Evolutionary conservation across 2,888 invertebrate genomes (phyloP).

Genomic region (Tinea trinotella): DNA sequence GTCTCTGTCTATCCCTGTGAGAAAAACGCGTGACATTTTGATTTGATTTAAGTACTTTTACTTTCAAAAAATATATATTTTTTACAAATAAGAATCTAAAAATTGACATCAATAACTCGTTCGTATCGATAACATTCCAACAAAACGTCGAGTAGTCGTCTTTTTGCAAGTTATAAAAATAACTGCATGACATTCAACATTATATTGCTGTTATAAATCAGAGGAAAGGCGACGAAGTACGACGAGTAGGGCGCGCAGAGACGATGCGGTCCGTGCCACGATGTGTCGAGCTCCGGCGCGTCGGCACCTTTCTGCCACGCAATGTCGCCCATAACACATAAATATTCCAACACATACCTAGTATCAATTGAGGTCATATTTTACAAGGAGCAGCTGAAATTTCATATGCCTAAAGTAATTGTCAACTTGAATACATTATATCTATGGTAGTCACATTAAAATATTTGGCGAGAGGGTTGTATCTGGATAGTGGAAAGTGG

Average conservation of each 20-base stretch:
- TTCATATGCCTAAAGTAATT: no score
- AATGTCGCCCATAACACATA: background rate
- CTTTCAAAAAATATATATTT: no score
- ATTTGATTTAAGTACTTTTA: no score
- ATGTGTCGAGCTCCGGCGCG: conserved; percentile 34
- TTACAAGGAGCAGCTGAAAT: background rate
- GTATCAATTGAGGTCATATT: background rate
- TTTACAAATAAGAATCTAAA: no score
- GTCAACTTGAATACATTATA: no score
- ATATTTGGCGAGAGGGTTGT: no score
- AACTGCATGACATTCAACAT: conserved; percentile 61
- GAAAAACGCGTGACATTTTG: no score
- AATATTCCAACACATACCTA: background rate
- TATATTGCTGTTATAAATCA: conserved; percentile 70
- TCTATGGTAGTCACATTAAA: no score
- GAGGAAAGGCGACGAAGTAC: conserved; percentile 26
- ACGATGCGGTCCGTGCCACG: conserved; percentile 28
- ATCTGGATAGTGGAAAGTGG: no score
- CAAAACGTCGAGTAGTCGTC: conserved; percentile 25
- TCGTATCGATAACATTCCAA: conserved; percentile 2
- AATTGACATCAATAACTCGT: conserved; percentile 1
- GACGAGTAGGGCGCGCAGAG: conserved; percentile 27
- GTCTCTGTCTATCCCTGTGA: no score
- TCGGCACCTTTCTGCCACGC: conserved; percentile 21
- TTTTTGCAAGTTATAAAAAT: conserved; percentile 61